Percentiles rank a stretch among this genome's conserved stretches.
These are phyloP conservation scores for Sebastes variabilis DNA, from an alignment of 2,797 vertebrate species.

Conservation along the genomic window DNA sequence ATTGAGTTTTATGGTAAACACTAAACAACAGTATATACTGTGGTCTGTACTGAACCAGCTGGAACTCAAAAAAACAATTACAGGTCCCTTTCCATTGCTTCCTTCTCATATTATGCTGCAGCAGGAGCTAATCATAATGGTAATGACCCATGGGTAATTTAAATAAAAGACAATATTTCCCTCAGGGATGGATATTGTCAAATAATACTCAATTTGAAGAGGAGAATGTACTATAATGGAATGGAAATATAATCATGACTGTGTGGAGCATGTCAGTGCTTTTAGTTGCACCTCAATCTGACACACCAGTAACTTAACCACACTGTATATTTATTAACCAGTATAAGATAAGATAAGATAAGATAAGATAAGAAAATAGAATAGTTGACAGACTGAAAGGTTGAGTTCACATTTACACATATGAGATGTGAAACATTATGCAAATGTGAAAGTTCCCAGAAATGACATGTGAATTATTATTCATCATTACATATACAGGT, in stretches of 20 bases:
- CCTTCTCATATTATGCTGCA: background rate
- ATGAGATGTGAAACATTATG: too few relatives aligned
- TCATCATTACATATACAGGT: background rate
- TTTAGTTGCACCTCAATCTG: background rate
- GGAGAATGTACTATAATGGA: background rate
- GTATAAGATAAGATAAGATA: too few relatives aligned
- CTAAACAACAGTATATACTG: background rate
- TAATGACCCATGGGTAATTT: background rate
- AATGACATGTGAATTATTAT: background rate
- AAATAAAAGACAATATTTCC: background rate
- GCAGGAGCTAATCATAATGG: background rate
- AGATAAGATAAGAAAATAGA: too few relatives aligned
- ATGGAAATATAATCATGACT: conserved; percentile 8
- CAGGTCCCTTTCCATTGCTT: background rate
- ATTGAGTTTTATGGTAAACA: background rate
- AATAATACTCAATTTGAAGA: background rate
- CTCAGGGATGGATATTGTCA: background rate
- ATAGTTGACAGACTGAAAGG: too few relatives aligned
- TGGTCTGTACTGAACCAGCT: background rate
- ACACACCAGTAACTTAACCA: background rate
- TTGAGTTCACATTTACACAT: too few relatives aligned
- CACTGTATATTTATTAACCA: background rate
- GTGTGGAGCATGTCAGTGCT: background rate
- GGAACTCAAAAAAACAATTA: background rate
- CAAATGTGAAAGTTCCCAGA: background rate